phyloP scores from a whole-genome alignment of 2,888 invertebrate species.

The Chrysolina haemoptera region DNA sequence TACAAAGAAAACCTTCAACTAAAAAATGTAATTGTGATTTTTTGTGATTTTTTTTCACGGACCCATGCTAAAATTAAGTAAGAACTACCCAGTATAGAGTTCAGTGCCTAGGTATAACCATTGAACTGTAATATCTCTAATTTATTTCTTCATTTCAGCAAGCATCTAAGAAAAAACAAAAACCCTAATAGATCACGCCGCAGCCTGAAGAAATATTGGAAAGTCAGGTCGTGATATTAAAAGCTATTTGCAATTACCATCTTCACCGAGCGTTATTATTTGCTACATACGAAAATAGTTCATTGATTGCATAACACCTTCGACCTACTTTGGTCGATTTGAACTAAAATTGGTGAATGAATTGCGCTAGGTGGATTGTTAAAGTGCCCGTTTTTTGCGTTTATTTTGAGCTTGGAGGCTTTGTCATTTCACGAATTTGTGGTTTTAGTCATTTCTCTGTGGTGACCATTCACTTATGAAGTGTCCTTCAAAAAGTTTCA shows the following conservation, averaged over 20 bases:
- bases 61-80: too few species aligned
- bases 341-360: not conserved
- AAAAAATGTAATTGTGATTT: too few species aligned
- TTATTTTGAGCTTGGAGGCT: too few species aligned
- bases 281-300: not conserved
- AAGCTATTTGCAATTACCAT: conserved; percentile 18
- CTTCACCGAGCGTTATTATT: not conserved
- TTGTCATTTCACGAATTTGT: too few species aligned
- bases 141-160: not conserved
- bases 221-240: conserved; percentile 9
- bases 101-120: too few species aligned
- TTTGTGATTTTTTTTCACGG: too few species aligned
- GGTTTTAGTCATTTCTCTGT: too few species aligned
- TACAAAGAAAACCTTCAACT: too few species aligned
- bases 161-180: not conserved
- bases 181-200: conserved; percentile 18
- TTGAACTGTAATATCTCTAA: not conserved
- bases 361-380: not conserved
- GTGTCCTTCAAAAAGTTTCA: too few species aligned
- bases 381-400: not conserved
- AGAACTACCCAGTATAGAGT: too few species aligned
- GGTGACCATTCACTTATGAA: too few species aligned
- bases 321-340: not conserved
- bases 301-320: not conserved
- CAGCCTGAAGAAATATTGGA: conserved; percentile 20